Conservation (phyloP, 2,797 vertebrate species). For the Lateolabrax maculatus region DNA sequence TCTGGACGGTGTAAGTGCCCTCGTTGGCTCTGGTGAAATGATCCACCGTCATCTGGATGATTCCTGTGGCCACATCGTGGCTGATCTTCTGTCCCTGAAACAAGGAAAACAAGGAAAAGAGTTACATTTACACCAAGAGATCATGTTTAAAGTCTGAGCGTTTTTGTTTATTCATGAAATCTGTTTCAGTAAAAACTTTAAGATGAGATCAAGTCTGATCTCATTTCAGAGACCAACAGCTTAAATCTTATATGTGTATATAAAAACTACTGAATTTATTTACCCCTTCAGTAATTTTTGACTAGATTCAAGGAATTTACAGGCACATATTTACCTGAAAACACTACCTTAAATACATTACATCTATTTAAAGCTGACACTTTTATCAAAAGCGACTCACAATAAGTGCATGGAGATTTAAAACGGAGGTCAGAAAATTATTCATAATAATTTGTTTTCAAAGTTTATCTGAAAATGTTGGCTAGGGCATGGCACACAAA, state of each 20-base stretch:
- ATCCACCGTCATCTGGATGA: slow-evolving; percentile 97
- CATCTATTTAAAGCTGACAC: too few species aligned
- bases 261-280: too few species aligned
- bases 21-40: slow-evolving; percentile 92
- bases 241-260: too few species aligned
- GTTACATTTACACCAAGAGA: not conserved
- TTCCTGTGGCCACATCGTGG: slow-evolving; percentile 89
- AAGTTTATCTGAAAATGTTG: too few species aligned
- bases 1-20: slow-evolving; percentile 97
- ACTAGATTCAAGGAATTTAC: not conserved
- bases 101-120: slow-evolving; percentile 12
- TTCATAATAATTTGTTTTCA: too few species aligned
- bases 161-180: not conserved
- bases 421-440: too few species aligned
- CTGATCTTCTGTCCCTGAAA: slow-evolving; percentile 91
- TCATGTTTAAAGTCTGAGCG: not conserved
- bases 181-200: too few species aligned
- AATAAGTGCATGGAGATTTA: too few species aligned
- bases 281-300: not conserved
- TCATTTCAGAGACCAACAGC: not conserved
- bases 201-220: not conserved
- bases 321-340: not conserved
- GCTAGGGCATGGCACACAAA: too few species aligned
- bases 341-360: too few species aligned
- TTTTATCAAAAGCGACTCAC: too few species aligned